Base-by-base conservation (phyloP, 2,888 invertebrate genomes). In the Chirona hameri region DNA sequence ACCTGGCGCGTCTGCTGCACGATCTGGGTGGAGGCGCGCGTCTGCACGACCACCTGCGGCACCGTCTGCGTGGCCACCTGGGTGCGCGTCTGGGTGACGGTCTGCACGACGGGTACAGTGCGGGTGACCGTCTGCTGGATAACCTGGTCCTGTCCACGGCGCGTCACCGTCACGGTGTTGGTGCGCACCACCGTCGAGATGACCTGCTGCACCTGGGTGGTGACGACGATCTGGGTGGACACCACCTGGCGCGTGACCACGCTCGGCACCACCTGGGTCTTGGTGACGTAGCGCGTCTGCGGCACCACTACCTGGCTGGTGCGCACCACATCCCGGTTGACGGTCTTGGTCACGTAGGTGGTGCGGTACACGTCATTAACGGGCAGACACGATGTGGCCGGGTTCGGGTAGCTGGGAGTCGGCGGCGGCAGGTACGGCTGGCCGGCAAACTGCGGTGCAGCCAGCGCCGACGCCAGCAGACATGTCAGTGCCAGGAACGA, bases 11-110 rank as follows among this genome's bases (percentile, higher is more conserved):
- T 83, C 31, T 82, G 81, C 31, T 83, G 60, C 46, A 82, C 65
- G 24, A 80, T 80, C 31, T 84, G 84, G 72, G 79, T 81, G n/a
- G 83, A 83, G 24, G 83, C 84, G 31, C 82, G 84, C 18, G 82
- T 83, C 81, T 83, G 60, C 31, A 83, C 83, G 60, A 82, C 81
- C 31, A 76, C 82, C 24, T 82, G 31, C 31, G 80, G 81, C 69
- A 29, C 27, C 69, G 24, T n/a, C 69, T 69, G 69, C 69, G 69
- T 69, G 27, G 10, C 7, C 14, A 69, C 27, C 27, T 14, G 27
- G 14, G 69, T 69, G 14, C 15, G 69, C 27, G 69, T 69, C 27
- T 27, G 0, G 69, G 7, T 5, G 27, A 14, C 27, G 27, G 69
- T 69, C 12, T 27, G 24, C 12, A 69, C 69, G n/a, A 69, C 69